These are phyloP conservation scores for Promerops cafer DNA, from an alignment of 2,113 vertebrate genomes.

Conservation along the genomic window DNA sequence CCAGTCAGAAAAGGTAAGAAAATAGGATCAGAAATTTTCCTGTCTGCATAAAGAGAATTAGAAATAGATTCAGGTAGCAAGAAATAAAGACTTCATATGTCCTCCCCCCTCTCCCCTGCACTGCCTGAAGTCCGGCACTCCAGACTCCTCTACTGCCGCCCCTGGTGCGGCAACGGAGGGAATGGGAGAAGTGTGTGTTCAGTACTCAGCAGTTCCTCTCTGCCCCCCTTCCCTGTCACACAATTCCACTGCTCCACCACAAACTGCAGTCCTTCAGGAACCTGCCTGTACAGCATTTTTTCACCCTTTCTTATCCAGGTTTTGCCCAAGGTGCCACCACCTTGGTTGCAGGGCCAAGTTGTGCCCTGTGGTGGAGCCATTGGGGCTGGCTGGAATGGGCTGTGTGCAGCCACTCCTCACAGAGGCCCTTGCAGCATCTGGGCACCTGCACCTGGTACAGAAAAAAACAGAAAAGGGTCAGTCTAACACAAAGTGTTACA, in stretches of 20 bases:
- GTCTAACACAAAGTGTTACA: background rate
- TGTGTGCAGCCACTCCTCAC: background rate
- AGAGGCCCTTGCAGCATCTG: background rate
- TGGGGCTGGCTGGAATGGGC: rapidly evolving
- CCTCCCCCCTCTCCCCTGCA: background rate
- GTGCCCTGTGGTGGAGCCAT: rapidly evolving
- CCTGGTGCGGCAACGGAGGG: rapidly evolving
- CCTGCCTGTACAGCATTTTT: background rate
- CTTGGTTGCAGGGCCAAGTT: rapidly evolving
- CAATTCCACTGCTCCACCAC: background rate
- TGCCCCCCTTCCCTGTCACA: rapidly evolving
- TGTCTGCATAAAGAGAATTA: background rate
- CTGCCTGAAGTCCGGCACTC: background rate
- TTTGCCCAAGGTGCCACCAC: rapidly evolving
- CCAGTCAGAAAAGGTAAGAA: too few species aligned
- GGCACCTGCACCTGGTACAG: rapidly evolving
- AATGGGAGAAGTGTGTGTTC: rapidly evolving
- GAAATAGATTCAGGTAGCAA: background rate
- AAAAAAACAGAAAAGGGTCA: background rate
- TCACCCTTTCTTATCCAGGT: background rate
- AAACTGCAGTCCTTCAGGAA: background rate
- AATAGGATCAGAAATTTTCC: background rate
- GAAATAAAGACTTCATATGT: background rate
- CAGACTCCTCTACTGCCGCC: background rate
- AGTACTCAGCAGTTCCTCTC: background rate